These are phyloP conservation scores for Notothenia rossii DNA, from an alignment of 2,113 vertebrate species.

Conservation along the genomic window DNA sequence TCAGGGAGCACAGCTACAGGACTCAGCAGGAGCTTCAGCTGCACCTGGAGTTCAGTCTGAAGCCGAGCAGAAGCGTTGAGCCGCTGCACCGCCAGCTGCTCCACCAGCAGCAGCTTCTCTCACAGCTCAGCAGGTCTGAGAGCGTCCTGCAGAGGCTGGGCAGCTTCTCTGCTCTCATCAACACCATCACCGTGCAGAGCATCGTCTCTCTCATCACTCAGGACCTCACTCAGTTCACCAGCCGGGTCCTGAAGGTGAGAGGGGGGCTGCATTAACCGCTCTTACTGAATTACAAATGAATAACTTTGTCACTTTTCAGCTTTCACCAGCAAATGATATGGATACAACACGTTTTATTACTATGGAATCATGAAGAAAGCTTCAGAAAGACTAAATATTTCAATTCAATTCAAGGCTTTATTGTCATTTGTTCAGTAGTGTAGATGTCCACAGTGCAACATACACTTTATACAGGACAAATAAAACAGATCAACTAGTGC, in stretches of 20 bases:
- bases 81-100: slow-evolving; percentile 74
- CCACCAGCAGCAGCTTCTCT: slow-evolving; percentile 65
- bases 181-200: slow-evolving; percentile 84
- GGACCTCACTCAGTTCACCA: slow-evolving; percentile 78
- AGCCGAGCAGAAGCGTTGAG: slow-evolving; percentile 33
- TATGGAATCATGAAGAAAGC: not conserved
- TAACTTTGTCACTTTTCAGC: not conserved
- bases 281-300: not conserved
- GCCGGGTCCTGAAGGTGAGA: slow-evolving; percentile 79
- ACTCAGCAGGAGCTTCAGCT: slow-evolving; percentile 78
- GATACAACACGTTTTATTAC: not conserved
- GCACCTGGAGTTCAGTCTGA: slow-evolving; percentile 60
- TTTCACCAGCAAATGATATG: not conserved
- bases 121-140: slow-evolving; percentile 66
- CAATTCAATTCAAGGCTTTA: no score
- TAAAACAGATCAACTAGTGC: no score
- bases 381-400: no score
- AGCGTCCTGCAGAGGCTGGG: slow-evolving; percentile 77
- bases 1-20: slow-evolving; percentile 81
- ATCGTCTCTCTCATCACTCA: slow-evolving; percentile 76
- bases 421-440: no score
- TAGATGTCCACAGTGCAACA: no score
- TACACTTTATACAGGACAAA: no score
- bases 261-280: not conserved
- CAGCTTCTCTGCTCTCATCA: slow-evolving; percentile 78